Evolutionary conservation across 2,888 invertebrate genomes (phyloP).

Genomic region (Stomorhina lunata): DNA sequence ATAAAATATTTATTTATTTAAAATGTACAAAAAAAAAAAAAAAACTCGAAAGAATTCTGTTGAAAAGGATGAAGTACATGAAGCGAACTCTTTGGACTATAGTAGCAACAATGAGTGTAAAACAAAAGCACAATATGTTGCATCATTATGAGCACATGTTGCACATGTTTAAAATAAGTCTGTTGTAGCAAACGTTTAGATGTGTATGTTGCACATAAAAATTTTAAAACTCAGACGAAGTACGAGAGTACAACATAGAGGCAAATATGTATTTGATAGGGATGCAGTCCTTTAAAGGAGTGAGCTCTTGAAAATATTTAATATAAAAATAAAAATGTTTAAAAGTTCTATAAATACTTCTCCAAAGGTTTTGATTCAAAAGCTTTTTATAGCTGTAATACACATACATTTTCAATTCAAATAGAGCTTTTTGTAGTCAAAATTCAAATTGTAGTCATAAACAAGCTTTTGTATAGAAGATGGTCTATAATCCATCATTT

Average conservation of each 20-base stretch:
- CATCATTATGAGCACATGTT: slow-evolving; percentile 61
- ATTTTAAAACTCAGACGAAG: slow-evolving; percentile 24
- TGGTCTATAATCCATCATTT: no score
- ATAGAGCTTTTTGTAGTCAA: no score
- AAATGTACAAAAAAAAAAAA: background rate
- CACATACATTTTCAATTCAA: no score
- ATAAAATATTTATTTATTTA: slow-evolving; percentile 20
- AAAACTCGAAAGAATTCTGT: background rate
- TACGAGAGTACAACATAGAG: background rate
- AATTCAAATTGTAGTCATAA: no score
- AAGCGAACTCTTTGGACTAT: background rate
- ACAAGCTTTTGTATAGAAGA: no score
- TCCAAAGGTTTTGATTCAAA: no score
- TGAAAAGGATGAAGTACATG: background rate
- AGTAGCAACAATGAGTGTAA: slow-evolving; percentile 11
- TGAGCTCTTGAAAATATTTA: background rate
- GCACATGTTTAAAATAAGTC: slow-evolving; percentile 50
- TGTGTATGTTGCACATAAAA: slow-evolving; percentile 33
- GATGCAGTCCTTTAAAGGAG: background rate
- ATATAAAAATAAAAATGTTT: background rate
- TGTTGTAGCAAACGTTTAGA: background rate
- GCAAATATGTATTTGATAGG: background rate
- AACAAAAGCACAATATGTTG: slow-evolving; percentile 49
- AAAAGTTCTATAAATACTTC: no score
- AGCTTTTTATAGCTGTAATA: no score